Conservation (phyloP, 2,888 invertebrate genomes). For the Cosmia trapezina region DNA sequence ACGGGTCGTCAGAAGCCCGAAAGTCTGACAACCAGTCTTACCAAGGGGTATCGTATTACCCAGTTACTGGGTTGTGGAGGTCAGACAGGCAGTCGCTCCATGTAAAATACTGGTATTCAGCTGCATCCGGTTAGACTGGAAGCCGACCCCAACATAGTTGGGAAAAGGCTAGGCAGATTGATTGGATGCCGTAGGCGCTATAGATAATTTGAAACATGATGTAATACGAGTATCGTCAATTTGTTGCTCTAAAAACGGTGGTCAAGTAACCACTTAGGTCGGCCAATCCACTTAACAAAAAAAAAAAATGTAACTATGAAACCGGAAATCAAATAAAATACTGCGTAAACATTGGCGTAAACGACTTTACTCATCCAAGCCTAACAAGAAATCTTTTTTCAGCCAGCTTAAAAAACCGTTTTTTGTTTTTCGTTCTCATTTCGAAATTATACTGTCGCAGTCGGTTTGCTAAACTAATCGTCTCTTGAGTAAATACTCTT, state of each 20-base stretch:
- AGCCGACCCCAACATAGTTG: too few relatives aligned
- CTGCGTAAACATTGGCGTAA: background rate
- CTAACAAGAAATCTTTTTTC: conserved; percentile 28
- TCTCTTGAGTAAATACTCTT: conserved; percentile 50
- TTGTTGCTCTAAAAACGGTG: background rate
- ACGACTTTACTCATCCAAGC: background rate
- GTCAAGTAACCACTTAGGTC: background rate
- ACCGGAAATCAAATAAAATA: conserved; percentile 6
- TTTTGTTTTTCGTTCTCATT: conserved; percentile 37
- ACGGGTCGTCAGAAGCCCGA: too few relatives aligned
- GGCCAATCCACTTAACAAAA: too few relatives aligned
- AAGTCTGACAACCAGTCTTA: too few relatives aligned
- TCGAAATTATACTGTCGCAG: conserved; percentile 47
- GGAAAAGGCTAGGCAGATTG: too few relatives aligned
- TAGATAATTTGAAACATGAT: conserved; percentile 12
- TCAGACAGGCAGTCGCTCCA: too few relatives aligned
- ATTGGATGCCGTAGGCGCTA: background rate
- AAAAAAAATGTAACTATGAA: conserved; percentile 2
- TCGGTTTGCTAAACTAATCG: conserved; percentile 34
- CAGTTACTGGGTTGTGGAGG: too few relatives aligned
- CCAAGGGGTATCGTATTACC: too few relatives aligned
- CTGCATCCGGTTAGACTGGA: too few relatives aligned
- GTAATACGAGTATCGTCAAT: conserved; percentile 8
- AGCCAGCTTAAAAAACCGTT: background rate
- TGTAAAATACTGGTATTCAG: too few relatives aligned